A percentile compares a stretch with the other conserved stretches of the same genome.
Evolutionary conservation across 2,797 vertebrate species (phyloP).

Genomic region (Aeoliscus strigatus): DNA sequence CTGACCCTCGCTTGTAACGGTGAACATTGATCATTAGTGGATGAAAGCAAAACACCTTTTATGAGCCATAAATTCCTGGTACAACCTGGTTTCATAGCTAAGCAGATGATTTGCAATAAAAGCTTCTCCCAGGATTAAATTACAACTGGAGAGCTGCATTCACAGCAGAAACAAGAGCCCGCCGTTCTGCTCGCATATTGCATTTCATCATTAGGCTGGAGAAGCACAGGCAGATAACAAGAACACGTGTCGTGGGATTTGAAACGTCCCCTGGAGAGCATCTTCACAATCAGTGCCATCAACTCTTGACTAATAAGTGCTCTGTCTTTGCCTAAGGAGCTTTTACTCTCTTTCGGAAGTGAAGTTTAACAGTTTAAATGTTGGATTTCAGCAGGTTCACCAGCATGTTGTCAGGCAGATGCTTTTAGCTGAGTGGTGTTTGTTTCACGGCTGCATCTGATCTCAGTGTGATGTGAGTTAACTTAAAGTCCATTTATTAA

Average conservation of each 20-base stretch:
- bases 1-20: conserved; percentile 39
- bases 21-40: conserved; percentile 54
- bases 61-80: conserved; percentile 56
- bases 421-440: too few species aligned
- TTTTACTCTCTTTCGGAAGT: too few species aligned
- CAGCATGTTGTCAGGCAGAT: too few species aligned
- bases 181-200: conserved; percentile 25
- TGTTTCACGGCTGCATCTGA: too few species aligned
- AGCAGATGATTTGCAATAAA: conserved; percentile 58
- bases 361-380: too few species aligned
- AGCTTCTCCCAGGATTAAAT: conserved; percentile 51
- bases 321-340: too few species aligned
- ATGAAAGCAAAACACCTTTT: conserved; percentile 57
- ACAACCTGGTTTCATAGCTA: conserved; percentile 39
- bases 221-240: too few species aligned
- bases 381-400: too few species aligned
- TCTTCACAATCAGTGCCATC: conserved; percentile 52
- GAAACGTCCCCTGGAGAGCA: conserved; percentile 35
- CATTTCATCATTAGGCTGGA: too few species aligned
- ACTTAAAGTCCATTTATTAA: too few species aligned
- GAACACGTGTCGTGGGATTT: conserved; percentile 50
- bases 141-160: conserved; percentile 41
- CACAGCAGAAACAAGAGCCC: conserved; percentile 38
- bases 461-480: too few species aligned
- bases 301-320: too few species aligned